Base-by-base conservation (phyloP, 2,888 invertebrate species). In the Shargacucullia verbasci region DNA sequence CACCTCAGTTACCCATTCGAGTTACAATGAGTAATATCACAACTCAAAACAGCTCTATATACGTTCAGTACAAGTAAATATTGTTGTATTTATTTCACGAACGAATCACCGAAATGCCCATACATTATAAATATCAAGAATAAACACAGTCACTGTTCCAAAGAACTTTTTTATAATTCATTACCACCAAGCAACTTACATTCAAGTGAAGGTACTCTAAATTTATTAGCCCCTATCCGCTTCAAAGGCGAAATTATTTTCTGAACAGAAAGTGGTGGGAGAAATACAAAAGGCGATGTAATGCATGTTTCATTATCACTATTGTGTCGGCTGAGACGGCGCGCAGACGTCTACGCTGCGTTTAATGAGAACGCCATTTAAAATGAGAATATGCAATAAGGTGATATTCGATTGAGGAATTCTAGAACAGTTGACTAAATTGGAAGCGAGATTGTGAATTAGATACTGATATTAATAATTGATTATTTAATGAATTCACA, bases 301-400 rank as follows among this genome's bases (percentile, higher is more conserved):
- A 83, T 88, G 84, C 87, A 88, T 88, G 83, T 86, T 88, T 88
- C 81, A 89, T 88, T 84, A 87, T 73, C 85, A 85, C 81, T 85
- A 88, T 88, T 88, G 87, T 86, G 72, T 69, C 58, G 73, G 46
- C 70, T 39, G 69, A 68, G 82, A 73, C 77, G 79, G 81, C 75
- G 83, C 50, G 82, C 74, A 87, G 90, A 87, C 88, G 87, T 86
- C 87, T 84, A 56, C 83, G 76, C 80, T 78, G 68, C 71, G 48
- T 67, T 68, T 68, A 72, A 80, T 82, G n/a, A 81, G 83, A 80
- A 72, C 74, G 58, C 78, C 80, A 82, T 90, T 86, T 87, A 81
- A 88, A 88, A 87, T 87, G 81, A 76, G 86, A 90, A 88, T 90
- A 87, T 84, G 83, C 82, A 87, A 87, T 86, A 43, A 38, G 25